These are phyloP conservation scores for Nomada hirtipes DNA, from an alignment of 2,888 invertebrate species.

Conservation along the genomic window DNA sequence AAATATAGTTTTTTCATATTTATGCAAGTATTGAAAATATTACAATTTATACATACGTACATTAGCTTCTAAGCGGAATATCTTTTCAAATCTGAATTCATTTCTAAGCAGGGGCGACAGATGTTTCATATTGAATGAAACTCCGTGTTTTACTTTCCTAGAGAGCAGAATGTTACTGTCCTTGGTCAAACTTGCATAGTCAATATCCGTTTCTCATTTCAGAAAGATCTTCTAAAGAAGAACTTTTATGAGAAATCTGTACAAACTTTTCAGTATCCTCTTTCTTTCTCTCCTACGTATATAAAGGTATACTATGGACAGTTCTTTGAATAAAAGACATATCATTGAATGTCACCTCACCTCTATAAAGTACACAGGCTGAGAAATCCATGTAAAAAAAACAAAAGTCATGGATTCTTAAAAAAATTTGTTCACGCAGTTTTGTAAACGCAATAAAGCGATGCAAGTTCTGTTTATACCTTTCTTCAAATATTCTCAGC, in stretches of 20 bases:
- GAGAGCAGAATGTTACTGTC: neutral
- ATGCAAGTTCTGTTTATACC: too few species aligned
- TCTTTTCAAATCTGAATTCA: neutral
- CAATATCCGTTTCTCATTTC: neutral
- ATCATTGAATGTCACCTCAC: neutral
- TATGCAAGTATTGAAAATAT: neutral
- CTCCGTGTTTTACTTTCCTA: neutral
- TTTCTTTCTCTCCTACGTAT: neutral
- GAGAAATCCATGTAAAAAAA: too few species aligned
- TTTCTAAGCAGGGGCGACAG: neutral
- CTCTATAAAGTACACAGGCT: neutral
- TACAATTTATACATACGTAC: too few species aligned
- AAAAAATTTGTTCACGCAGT: too few species aligned
- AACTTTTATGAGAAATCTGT: neutral
- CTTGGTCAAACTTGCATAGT: neutral
- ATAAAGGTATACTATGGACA: neutral
- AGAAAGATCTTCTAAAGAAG: neutral
- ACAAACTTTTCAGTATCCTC: neutral
- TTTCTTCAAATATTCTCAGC: too few species aligned
- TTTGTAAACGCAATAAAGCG: too few species aligned
- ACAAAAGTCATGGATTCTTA: too few species aligned
- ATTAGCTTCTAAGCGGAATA: neutral
- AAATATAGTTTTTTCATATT: neutral
- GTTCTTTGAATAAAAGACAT: neutral
- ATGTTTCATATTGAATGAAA: neutral